Conservation (phyloP, 2,888 invertebrate genomes). For the Arctia plantaginis region DNA sequence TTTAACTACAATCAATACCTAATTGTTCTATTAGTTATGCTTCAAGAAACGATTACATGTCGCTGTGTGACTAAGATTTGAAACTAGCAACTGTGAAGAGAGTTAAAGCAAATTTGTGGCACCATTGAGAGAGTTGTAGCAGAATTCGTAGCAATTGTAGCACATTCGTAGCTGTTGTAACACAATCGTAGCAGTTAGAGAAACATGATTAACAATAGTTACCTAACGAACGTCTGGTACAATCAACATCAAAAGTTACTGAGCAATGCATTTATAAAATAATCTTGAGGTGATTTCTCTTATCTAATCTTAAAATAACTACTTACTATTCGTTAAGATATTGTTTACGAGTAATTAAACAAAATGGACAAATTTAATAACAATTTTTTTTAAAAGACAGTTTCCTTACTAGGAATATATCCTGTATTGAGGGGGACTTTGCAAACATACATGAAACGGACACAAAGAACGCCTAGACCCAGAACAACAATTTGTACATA, state of each 20-base stretch:
- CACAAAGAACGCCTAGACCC: no score
- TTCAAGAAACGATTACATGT: not conserved
- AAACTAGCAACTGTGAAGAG: not conserved
- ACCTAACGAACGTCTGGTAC: not conserved
- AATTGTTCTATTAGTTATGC: not conserved
- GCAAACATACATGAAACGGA: no score
- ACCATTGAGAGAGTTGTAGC: not conserved
- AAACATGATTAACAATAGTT: not conserved
- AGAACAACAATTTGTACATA: no score
- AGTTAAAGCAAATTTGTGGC: not conserved
- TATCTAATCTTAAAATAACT: not conserved
- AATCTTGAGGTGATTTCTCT: not conserved
- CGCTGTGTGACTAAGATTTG: not conserved
- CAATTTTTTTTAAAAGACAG: no score
- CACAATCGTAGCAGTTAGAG: slow-evolving; percentile 1
- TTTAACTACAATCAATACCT: not conserved
- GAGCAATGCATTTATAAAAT: not conserved
- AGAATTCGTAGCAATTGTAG: slow-evolving; percentile 5
- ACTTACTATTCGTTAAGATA: no score
- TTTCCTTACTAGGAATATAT: no score
- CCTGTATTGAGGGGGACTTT: no score
- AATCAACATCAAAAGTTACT: not conserved
- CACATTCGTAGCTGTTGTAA: slow-evolving; percentile 6
- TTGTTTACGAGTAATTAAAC: no score
- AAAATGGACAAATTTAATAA: no score